A percentile compares a stretch with the other conserved stretches of the same genome.
Evolutionary conservation across 1,140 invertebrate species (phyloP).

Genomic region (Scaptomyza montana): DNA sequence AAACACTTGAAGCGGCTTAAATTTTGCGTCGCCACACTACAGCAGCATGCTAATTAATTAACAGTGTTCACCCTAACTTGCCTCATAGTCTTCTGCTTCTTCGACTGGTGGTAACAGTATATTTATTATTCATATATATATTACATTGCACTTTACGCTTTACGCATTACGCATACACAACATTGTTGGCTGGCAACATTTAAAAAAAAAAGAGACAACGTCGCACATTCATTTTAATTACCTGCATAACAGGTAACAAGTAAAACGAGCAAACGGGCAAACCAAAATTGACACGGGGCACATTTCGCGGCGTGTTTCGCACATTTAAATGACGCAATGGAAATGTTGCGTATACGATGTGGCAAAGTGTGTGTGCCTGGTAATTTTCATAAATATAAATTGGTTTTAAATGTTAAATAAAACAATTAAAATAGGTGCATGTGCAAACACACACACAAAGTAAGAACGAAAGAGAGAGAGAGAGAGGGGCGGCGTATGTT

Average conservation of each 20-base stretch:
- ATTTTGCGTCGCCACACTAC: slow-evolving; percentile 35
- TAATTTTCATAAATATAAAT: slow-evolving; percentile 80
- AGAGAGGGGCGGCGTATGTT: neutral
- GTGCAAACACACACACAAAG: slow-evolving; percentile 1
- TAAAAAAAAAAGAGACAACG: slow-evolving; percentile 58
- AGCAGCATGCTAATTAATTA: slow-evolving; percentile 69
- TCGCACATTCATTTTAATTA: slow-evolving; percentile 70
- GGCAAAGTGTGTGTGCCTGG: slow-evolving; percentile 16
- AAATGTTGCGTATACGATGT: slow-evolving; percentile 67
- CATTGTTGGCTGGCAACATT: slow-evolving; percentile 34
- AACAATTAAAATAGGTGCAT: slow-evolving; percentile 65
- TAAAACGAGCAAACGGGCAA: slow-evolving; percentile 31
- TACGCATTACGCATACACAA: slow-evolving; percentile 67
- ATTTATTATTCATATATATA: slow-evolving; percentile 70
- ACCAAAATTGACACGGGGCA: slow-evolving; percentile 52
- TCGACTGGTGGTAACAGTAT: slow-evolving; percentile 37
- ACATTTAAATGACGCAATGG: slow-evolving; percentile 63
- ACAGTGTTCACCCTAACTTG: slow-evolving; percentile 20
- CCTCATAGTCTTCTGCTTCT: neutral
- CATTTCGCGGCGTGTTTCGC: slow-evolving; percentile 52
- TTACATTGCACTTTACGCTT: slow-evolving; percentile 43
- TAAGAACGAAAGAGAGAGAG: neutral
- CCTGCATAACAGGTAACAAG: slow-evolving; percentile 60
- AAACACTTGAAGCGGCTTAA: slow-evolving; percentile 55
- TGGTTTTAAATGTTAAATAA: slow-evolving; percentile 78